A percentile compares a stretch with the other conserved stretches of the same genome.
phyloP scores from a whole-genome alignment of 2,113 vertebrate species.

The Sakesphorus luctuosus region DNA sequence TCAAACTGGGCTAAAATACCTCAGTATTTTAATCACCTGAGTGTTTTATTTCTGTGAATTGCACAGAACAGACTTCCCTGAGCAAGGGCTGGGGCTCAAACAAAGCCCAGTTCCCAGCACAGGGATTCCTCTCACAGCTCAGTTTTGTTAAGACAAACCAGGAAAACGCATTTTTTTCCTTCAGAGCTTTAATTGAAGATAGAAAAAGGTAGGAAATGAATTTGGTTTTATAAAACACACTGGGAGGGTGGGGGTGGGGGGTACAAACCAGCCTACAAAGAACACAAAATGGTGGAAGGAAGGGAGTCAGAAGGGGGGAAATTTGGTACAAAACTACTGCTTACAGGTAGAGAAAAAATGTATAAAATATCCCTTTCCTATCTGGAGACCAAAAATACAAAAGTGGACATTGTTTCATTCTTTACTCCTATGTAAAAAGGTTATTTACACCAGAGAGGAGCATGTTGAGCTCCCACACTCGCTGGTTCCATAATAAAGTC shows the following conservation, averaged over 20 bases:
- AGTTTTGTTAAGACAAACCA: background rate
- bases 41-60: background rate
- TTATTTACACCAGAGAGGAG: background rate
- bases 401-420: background rate
- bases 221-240: constrained; percentile 36
- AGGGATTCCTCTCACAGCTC: background rate
- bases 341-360: constrained; percentile 9
- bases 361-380: constrained; percentile 37
- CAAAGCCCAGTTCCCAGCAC: background rate
- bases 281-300: background rate
- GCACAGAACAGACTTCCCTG: too few species aligned
- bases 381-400: constrained; percentile 21
- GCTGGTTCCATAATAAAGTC: background rate
- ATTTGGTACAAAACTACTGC: constrained; percentile 56
- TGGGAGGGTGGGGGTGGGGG: background rate
- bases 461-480: background rate
- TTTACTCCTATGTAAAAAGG: background rate
- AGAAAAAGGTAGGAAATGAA: constrained; percentile 37
- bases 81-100: background rate
- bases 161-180: background rate
- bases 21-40: background rate
- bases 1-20: background rate
- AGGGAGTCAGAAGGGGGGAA: background rate
- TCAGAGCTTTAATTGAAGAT: constrained; percentile 35
- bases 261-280: background rate